These are phyloP conservation scores for Halictus quadricinctus DNA, from an alignment of 2,888 invertebrate genomes.

Conservation along the genomic window DNA sequence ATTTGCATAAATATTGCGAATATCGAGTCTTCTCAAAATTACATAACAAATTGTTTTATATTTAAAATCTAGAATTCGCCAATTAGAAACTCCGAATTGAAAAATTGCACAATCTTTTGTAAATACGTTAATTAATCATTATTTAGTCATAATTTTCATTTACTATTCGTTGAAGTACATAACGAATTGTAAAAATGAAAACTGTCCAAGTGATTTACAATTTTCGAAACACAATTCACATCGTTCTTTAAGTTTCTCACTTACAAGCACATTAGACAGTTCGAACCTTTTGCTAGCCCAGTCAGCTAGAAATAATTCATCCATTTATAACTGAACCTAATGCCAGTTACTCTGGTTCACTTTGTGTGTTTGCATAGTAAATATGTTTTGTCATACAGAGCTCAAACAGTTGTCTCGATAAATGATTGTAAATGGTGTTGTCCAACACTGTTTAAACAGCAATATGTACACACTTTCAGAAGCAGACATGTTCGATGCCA, in stretches of 20 bases:
- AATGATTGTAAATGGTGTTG: constrained; percentile 27
- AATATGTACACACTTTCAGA: neutral
- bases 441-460: neutral
- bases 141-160: neutral
- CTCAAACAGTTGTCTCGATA: neutral
- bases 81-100: no score
- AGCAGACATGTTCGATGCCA: neutral
- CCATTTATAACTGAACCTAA: constrained; percentile 56
- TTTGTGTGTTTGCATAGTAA: constrained; percentile 34
- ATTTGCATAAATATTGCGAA: neutral
- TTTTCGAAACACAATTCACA: neutral
- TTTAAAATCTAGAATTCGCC: no score
- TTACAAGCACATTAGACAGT: constrained; percentile 21
- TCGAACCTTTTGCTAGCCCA: constrained; percentile 38
- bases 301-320: constrained; percentile 60
- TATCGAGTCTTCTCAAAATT: neutral
- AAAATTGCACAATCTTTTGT: no score
- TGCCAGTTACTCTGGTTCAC: constrained; percentile 31
- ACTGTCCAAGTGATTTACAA: neutral
- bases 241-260: neutral
- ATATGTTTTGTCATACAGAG: constrained; percentile 15
- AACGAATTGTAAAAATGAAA: neutral
- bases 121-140: neutral
- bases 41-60: neutral
- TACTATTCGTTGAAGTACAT: neutral